Evolutionary conservation across 2,888 invertebrate species (phyloP), one percentile per base, ranked within the genome.

Genomic region (Arctia plantaginis): DNA sequence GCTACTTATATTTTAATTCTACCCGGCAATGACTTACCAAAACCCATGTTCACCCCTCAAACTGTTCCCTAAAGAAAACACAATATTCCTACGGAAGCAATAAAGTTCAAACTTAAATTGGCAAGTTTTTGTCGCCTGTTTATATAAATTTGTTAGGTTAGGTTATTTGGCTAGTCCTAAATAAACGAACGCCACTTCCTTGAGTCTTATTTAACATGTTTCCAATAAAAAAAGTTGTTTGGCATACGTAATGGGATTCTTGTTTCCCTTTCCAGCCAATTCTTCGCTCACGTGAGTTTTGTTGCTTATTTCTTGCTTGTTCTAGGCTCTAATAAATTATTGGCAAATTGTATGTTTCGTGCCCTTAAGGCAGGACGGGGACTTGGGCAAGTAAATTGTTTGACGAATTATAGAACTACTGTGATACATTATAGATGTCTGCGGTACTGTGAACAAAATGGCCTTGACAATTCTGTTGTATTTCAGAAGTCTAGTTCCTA

Each of bases 201-300:
- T 80, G 79, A 83, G 82, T 85, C 88, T 88, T 89, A 90, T 91
- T 90, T 90, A 90, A 91, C 91, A 90, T 91, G 90, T 91, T 88
- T 84, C 89, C 87, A 89, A 90, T 91, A 88, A 90, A 91, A 90
- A 90, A 90, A 90, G 88, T 90, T 90, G 88, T 91, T 90, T 90
- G 89, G 89, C 86, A 89, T 90, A 87, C 88, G 81, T 89, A 91
- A 91, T 90, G 90, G 90, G 80, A 87, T 88, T 87, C 85, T 87
- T 89, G 88, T 90, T 89, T 90, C 87, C 84, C 81, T 87, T 89
- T 80, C 78, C 74, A 75, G 81, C 80, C 76, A 84, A 82, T 85
- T 82, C 72, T 76, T 72, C 69, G 74, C 68, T 65, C 64, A 75
- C 73, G 82, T 82, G 68, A 79, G 72, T 71, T 71, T 78, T 23